Conservation (phyloP, 2,797 vertebrate species). For the Siniperca undulata region DNA sequence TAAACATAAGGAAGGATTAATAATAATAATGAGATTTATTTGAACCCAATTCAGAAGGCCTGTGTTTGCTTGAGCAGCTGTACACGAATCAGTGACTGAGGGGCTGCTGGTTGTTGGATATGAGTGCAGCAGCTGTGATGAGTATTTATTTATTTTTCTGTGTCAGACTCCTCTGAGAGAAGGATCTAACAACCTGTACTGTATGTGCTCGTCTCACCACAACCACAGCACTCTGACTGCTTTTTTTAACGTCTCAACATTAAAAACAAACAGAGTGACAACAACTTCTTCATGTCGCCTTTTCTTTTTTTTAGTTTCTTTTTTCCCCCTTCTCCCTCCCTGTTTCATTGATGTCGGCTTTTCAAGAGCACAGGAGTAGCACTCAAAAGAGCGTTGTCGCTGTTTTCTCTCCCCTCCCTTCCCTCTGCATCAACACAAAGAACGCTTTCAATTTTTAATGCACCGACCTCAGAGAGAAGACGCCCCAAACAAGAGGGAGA, state of each 20-base stretch:
- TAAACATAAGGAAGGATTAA: not conserved
- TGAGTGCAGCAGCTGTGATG: slow-evolving; percentile 47
- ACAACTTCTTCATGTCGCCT: slow-evolving; percentile 68
- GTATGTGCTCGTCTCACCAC: slow-evolving; percentile 57
- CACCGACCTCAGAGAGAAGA: slow-evolving; percentile 64
- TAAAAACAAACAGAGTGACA: slow-evolving; percentile 78
- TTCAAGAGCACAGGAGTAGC: slow-evolving; percentile 72
- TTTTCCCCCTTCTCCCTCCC: not conserved
- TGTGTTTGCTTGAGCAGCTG: slow-evolving; percentile 24
- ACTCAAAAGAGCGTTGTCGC: slow-evolving; percentile 51
- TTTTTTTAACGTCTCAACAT: slow-evolving; percentile 63
- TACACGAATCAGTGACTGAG: slow-evolving; percentile 2
- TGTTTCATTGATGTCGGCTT: slow-evolving; percentile 67
- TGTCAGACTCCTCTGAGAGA: slow-evolving; percentile 67
- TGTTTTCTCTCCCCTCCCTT: slow-evolving; percentile 34
- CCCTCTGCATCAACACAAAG: slow-evolving; percentile 68
- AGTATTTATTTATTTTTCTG: slow-evolving; percentile 35
- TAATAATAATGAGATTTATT: not conserved
- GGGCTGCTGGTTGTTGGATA: slow-evolving; percentile 32
- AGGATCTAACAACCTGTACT: slow-evolving; percentile 69
- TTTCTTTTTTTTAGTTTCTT: not conserved
- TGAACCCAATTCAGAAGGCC: not conserved
- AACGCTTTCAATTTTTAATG: slow-evolving; percentile 80
- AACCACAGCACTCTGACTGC: slow-evolving; percentile 44
- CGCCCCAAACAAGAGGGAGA: slow-evolving; percentile 62